Conservation (phyloP, 2,888 invertebrate genomes). For the Schrankia costaestrigalis region DNA sequence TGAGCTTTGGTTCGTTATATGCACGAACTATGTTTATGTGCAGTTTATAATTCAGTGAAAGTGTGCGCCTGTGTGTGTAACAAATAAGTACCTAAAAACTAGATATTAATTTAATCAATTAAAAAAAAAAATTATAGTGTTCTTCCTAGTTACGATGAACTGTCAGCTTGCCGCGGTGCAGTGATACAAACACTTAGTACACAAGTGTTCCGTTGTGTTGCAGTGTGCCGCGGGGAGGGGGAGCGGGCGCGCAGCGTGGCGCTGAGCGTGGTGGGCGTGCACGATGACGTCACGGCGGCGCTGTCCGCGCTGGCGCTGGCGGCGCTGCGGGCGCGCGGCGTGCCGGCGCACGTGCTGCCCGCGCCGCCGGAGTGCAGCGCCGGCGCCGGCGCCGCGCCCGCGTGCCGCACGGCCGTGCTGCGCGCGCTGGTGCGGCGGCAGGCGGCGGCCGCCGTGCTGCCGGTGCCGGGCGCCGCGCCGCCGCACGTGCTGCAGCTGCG, state of each 20-base stretch:
- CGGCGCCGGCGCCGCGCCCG: constrained; percentile 31
- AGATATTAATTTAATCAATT: too few species aligned
- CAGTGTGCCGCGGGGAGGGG: constrained; percentile 1
- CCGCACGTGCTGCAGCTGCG: constrained; percentile 44
- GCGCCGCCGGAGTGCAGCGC: constrained; percentile 22
- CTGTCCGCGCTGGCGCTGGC: constrained; percentile 31
- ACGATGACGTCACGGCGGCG: constrained; percentile 19
- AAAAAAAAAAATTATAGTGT: too few species aligned
- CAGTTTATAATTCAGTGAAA: too few species aligned
- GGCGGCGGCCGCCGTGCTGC: constrained; percentile 37
- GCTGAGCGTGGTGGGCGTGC: constrained; percentile 13
- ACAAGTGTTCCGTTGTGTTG: too few species aligned
- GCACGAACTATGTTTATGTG: too few species aligned
- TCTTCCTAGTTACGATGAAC: too few species aligned
- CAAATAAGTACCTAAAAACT: too few species aligned
- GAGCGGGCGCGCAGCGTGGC: constrained; percentile 5
- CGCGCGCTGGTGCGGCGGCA: constrained; percentile 12
- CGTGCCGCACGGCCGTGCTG: constrained; percentile 22
- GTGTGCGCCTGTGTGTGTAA: too few species aligned
- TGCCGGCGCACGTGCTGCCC: constrained; percentile 20
- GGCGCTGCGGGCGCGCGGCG: constrained; percentile 33
- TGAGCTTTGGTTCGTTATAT: too few species aligned
- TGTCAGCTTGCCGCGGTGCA: too few species aligned
- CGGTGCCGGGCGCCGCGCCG: constrained; percentile 37
- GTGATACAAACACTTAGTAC: too few species aligned